Base-by-base conservation (phyloP, 1,140 invertebrate species). In the Holcopasites calliopsidis region DNA sequence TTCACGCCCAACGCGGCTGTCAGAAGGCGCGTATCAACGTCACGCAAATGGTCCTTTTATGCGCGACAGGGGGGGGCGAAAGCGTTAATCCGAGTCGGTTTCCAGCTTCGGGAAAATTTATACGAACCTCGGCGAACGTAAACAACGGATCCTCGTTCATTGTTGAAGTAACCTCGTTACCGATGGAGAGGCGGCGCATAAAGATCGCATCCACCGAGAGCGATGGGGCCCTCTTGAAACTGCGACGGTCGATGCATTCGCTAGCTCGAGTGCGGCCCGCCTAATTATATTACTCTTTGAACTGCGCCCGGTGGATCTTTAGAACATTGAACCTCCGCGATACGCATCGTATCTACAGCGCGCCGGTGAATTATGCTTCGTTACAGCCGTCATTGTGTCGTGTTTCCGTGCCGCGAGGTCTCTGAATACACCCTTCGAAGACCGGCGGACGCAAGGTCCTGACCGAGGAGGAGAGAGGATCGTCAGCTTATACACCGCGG, bases 211-310 rank as follows among this genome's bases (percentile, higher is more conserved):
- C 54, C 74, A 77, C 73, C 42, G 52, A 60, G 64, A 60, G 26
- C 52, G 72, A 77, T 72, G 76, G 65, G 65, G 58, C 60, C 49
- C 79, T 76, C 58, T 40, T 33, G 66, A 55, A 79, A 58, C 42
- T 52, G 31, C 65, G 44, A 33, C 11, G 23, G 47, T 28, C 69
- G 79, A 69, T 61, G 79, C 82, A 69, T 73, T 77, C 68, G 40
- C 80, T 72, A 69, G 52, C 47, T 74, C 73, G 64, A 69, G 58
- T 74, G 64, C 66, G 42, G 47, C 31, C 35, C 55, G 38, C 50
- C 61, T 85, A 85, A 85, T 85, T 84, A 83, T 80, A 83, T 84
- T 83, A 80, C 80, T 70, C 74, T 85, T 84, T 80, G 69, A n/a
- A 80, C 50, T 66, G 66, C 62, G 50, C 35, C 61, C 61, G n/a